These are phyloP conservation scores for Acanthoscelides obtectus DNA, from an alignment of 2,888 invertebrate species.

Conservation along the genomic window DNA sequence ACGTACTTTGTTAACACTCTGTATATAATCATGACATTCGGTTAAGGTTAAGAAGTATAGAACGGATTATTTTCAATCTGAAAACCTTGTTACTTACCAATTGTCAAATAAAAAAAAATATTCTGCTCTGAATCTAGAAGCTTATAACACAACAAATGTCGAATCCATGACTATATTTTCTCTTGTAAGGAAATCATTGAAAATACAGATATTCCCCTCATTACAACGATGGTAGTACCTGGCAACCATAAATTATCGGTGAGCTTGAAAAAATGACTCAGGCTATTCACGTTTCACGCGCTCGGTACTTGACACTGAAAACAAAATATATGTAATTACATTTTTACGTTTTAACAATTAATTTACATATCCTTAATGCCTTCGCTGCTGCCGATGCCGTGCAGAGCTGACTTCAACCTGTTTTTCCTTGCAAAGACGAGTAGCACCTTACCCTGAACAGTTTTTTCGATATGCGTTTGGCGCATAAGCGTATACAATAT, in stretches of 20 bases:
- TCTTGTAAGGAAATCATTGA: not conserved
- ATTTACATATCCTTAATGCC: not conserved
- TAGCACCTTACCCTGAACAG: not conserved
- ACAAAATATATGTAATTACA: not conserved
- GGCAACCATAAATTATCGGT: not conserved
- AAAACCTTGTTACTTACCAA: too few relatives aligned
- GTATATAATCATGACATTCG: too few relatives aligned
- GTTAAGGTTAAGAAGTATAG: too few relatives aligned
- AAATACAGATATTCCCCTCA: not conserved
- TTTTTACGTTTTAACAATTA: not conserved
- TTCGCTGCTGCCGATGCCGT: not conserved
- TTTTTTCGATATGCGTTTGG: not conserved
- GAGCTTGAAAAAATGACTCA: not conserved
- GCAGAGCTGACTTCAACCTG: not conserved
- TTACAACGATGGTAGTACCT: not conserved
- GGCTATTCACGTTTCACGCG: not conserved
- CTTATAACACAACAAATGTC: too few relatives aligned
- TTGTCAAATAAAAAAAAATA: too few relatives aligned
- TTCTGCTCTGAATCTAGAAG: too few relatives aligned
- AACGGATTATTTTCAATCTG: too few relatives aligned
- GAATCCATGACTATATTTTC: too few relatives aligned
- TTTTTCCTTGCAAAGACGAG: not conserved
- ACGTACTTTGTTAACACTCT: too few relatives aligned
- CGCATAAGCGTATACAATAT: too few relatives aligned
- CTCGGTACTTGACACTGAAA: not conserved